Percentiles rank a stretch among this genome's conserved stretches.
Evolutionary conservation across 2,797 vertebrate genomes (phyloP).

Genomic region (Gobio occitaniae): DNA sequence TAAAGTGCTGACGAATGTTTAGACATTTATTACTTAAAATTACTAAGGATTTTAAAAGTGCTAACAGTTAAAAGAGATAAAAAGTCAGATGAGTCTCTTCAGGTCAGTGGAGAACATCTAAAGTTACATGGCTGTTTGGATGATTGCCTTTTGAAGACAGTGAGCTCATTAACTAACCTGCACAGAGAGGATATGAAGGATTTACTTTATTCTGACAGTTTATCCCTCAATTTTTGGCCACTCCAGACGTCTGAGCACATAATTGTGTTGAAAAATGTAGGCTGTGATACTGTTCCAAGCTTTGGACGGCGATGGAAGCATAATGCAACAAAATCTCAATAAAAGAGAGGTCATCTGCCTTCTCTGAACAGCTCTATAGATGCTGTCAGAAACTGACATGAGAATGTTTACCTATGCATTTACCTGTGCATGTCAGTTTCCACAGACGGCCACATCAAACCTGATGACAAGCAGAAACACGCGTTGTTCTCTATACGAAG

Average conservation of each 20-base stretch:
- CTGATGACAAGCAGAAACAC: background rate
- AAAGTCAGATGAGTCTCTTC: background rate
- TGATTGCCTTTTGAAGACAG: constrained; percentile 31
- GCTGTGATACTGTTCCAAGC: background rate
- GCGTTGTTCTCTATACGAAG: background rate
- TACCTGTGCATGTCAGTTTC: background rate
- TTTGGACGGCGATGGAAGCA: background rate
- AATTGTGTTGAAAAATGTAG: constrained; percentile 28
- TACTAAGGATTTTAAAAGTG: background rate
- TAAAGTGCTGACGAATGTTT: background rate
- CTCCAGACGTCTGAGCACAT: constrained; percentile 23
- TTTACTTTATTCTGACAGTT: constrained; percentile 9
- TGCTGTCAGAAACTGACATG: background rate
- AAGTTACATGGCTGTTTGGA: constrained; percentile 30
- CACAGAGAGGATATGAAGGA: constrained; percentile 16
- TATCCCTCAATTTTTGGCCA: constrained; percentile 2
- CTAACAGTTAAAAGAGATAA: background rate
- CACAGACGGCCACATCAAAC: background rate
- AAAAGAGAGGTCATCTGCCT: background rate
- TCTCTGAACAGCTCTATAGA: background rate
- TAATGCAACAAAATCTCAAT: background rate
- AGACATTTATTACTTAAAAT: background rate
- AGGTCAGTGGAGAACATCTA: constrained; percentile 14
- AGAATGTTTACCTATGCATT: constrained; percentile 16
- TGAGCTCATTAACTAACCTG: constrained; percentile 19